Percentiles rank a stretch among this genome's conserved stretches.
These are phyloP conservation scores for Dendrocincla fuliginosa DNA, from an alignment of 2,797 vertebrate genomes.

Conservation along the genomic window DNA sequence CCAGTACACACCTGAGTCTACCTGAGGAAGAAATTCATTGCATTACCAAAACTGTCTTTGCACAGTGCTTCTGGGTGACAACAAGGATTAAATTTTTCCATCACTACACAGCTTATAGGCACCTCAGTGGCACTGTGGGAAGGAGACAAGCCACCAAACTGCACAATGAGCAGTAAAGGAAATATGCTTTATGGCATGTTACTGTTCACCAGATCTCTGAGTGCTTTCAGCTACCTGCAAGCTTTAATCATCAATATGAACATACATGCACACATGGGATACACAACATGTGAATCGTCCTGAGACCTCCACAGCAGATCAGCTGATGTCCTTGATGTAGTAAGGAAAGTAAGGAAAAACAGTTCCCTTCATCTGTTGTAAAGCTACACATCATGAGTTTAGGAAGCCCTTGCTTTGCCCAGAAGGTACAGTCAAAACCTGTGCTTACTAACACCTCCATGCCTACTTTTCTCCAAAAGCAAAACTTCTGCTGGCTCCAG, in stretches of 20 bases:
- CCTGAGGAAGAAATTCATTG: not conserved
- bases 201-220: not conserved
- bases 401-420: not conserved
- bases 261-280: rapidly evolving
- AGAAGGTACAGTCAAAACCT: not conserved
- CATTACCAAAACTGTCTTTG: not conserved
- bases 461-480: not conserved
- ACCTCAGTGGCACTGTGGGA: not conserved
- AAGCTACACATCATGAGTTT: not conserved
- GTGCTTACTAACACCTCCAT: not conserved
- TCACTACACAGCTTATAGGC: rapidly evolving
- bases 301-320: rapidly evolving
- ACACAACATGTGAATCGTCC: rapidly evolving
- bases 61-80: not conserved
- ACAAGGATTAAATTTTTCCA: not conserved
- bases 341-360: not conserved
- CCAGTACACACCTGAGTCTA: not conserved
- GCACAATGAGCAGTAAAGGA: not conserved
- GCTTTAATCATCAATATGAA: not conserved
- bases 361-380: not conserved
- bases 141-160: not conserved
- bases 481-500: not conserved
- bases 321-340: rapidly evolving
- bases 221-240: not conserved
- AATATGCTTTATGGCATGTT: not conserved